Base-by-base conservation (phyloP, 2,888 invertebrate genomes). In the Himalopsyche anomala region DNA sequence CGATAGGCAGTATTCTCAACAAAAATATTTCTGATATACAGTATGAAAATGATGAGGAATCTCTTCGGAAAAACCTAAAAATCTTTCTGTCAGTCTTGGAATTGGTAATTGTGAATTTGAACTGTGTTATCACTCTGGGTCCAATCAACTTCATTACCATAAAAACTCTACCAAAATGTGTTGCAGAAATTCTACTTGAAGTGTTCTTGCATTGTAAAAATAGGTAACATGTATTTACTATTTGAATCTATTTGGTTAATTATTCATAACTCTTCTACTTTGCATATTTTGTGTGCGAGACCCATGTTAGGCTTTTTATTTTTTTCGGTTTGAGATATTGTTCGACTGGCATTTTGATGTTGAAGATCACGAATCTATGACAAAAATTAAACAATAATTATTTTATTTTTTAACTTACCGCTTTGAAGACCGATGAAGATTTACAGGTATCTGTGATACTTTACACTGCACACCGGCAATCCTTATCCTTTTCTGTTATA, bases 151-250 rank as follows among this genome's bases (percentile, higher is more conserved):
- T 56, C 8, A 11, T 40, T 0, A 19, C 51, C 56, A 80, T 86
- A 28, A n/a, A 62, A 12, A 79, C 82, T 15, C 9, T 86, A 0
- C 86, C 86, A 15, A 80, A 45, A 15, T 56, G 36, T 38, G 80
- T 86, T 62, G 86, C 82, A n/a, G 15, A 42, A 4, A 79, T 83
- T 40, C 12, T 84, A 45, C 19, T 84, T 80, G 84, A 84, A 84
- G 91, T 94, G 42, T 93, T 93, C 89, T 90, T 89, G 85, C 94
- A 94, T 89, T 94, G 94, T 89, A 93, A 91, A 88, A 91, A 93
- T 62, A 94, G 94, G 94, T 94, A 89, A 88, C 85, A 5, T 42
- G 42, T 56, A 54, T 42, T 40, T 3, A 38, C 79, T 38, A 36
- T 80, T 80, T 45, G 45, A 8, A 80, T n/a, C n/a, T 80, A 12